Evolutionary conservation across 2,113 vertebrate species (phyloP).

Genomic region (Orycteropus afer): DNA sequence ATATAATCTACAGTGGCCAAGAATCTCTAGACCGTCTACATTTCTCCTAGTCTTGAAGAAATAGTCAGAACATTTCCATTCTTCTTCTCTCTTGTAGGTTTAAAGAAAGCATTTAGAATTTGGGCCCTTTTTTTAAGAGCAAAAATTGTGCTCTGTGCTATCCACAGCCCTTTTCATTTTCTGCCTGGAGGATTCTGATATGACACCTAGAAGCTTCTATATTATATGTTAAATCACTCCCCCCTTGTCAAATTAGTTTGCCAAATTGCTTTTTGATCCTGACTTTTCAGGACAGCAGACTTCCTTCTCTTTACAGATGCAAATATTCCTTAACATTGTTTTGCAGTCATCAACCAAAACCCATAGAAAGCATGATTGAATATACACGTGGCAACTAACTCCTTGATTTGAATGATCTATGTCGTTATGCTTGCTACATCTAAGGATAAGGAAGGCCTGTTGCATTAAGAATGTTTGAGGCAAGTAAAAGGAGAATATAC

Average conservation of each 20-base stretch:
- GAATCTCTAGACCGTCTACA: not conserved
- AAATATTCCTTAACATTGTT: not conserved
- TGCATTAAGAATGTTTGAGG: not conserved
- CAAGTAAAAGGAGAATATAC: not conserved
- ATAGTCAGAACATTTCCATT: not conserved
- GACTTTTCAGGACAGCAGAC: not conserved
- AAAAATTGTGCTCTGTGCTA: not conserved
- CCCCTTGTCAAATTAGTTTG: slow-evolving; percentile 23
- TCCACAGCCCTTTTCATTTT: not conserved
- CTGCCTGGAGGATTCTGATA: slow-evolving; percentile 21
- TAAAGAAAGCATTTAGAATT: not conserved
- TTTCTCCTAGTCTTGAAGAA: not conserved
- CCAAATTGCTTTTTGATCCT: slow-evolving; percentile 56
- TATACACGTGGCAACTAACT: not conserved
- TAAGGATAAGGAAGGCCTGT: not conserved
- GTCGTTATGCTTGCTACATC: not conserved
- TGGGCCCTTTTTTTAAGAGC: not conserved
- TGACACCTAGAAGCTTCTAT: not conserved
- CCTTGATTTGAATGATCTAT: not conserved
- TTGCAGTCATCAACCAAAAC: not conserved
- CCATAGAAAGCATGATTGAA: not conserved
- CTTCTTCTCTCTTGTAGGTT: not conserved
- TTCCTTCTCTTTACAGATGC: not conserved
- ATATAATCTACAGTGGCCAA: not conserved
- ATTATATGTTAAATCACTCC: slow-evolving; percentile 1